Evolutionary conservation across 2,113 vertebrate genomes (phyloP), one percentile per base, ranked within the genome.

Genomic region (Callopanchax toddi): DNA sequence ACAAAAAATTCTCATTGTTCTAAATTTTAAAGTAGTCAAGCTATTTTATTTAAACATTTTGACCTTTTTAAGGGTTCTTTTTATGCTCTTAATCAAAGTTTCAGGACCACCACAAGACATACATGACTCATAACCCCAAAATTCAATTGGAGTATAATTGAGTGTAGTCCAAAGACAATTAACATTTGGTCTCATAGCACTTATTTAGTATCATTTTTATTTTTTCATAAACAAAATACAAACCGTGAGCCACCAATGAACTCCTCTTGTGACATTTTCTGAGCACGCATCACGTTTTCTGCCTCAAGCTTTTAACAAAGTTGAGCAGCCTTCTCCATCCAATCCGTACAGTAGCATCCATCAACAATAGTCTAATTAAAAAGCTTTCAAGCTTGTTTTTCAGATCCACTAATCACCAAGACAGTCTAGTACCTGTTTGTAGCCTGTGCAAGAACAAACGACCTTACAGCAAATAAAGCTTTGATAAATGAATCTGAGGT

Each of bases 361-460:
- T 86, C 81, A 83, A 74, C 82, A 81, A 78, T 50, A 74, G 65
- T 70, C 34, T 89, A 89, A 92, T 93, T 90, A 92, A 92, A 93
- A 92, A 91, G 91, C 92, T 93, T 92, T 92, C 84, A 92, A 76
- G 84, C 87, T 82, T 89, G 88, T 91, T 92, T 87, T 86, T 79
- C 87, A 85, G 74, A 79, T 69, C 74, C 69, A 80, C 75, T 76
- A 90, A 89, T 90, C 81, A 85, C 40, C 1, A 56, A 85, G 72
- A 83, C 63, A 86, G 74, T 80, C 74, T 66, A 74, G 71, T 76
- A 71, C 85, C 79, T 78, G 74, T 78, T 78, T 55, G 60, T 46
- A 54, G 76, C 39, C 64, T 71, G 65, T 42, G 29, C 42, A 42
- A 79, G 50, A 65, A 64, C 63, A 75, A 69, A 76, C 56, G 70